Base-by-base conservation (phyloP, 2,888 invertebrate species). In the Patella caerulea region DNA sequence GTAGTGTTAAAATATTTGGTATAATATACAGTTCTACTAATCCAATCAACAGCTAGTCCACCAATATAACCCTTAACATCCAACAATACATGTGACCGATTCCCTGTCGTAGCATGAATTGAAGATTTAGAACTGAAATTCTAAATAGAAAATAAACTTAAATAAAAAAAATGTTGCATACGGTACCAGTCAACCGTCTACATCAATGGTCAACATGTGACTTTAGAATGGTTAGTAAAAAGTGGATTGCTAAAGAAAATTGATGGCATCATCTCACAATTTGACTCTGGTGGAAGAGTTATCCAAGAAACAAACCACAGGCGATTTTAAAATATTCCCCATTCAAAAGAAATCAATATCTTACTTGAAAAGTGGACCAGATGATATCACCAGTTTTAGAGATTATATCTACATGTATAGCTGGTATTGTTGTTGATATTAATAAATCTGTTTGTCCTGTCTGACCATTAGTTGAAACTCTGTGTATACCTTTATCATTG, bases 401-500 rank as follows among this genome's bases (percentile, higher is more conserved):
- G 11, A 65, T 65, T 24, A 65, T 65, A 24, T 65, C 65, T 24
- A 65, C 24, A 3, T 65, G 14, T 65, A 65, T 19, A 24, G 24
- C 65, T 65, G 65, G 65, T 45, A 45, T 45, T 12, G 65, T 65
- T 11, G 19, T 65, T 11, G 65, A 65, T 19, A 24, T 24, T 65
- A 65, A 2, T 65, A 65, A 11, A 65, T 24, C 24, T 24, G 65
- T 65, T 65, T 65, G 65, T 65, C 65, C 65, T 12, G 65, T 65
- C 65, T 65, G 65, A 24, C 65, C 65, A 15, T 65, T 65, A 24
- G 65, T 65, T 19, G 65, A 65, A 24, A 65, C 24, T 65, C 65
- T 65, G 4, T 65, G 65, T 65, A 65, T 19, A 65, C 65, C 65
- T 19, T 65, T 65, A 65, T 65, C 19, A 19, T 65, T 65, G 24